A percentile compares a stretch with the other conserved stretches of the same genome.
Evolutionary conservation across 2,113 vertebrate species (phyloP).

Genomic region (Philantomba maxwellii): DNA sequence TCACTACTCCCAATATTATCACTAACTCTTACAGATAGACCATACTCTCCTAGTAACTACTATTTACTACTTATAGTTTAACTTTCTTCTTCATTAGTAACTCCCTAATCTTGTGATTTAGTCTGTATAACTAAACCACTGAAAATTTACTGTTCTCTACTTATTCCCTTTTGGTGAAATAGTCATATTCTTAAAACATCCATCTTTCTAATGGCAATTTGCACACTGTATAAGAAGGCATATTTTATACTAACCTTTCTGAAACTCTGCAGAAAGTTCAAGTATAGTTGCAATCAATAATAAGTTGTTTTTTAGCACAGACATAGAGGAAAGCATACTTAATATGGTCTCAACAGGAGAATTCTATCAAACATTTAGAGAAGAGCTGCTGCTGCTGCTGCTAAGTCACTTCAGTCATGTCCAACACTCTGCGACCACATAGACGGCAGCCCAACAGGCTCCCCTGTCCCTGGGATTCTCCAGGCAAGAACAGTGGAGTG

Average conservation of each 20-base stretch:
- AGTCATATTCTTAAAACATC: background rate
- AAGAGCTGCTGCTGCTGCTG: background rate
- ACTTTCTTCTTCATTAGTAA: background rate
- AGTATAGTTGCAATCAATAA: background rate
- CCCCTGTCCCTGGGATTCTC: too few relatives aligned
- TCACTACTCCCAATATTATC: background rate
- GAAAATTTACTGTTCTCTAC: background rate
- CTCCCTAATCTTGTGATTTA: background rate
- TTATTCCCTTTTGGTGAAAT: background rate
- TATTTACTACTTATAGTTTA: background rate
- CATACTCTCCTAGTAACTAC: background rate
- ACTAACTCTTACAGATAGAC: background rate
- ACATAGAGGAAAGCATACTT: background rate
- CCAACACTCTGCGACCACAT: rapidly evolving
- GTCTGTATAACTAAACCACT: background rate
- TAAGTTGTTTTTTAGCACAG: background rate
- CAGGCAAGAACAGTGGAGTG: too few relatives aligned
- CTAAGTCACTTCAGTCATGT: too few relatives aligned
- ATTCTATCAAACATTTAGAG: too few relatives aligned
- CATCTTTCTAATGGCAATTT: background rate
- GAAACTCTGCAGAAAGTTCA: background rate
- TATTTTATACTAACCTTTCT: background rate
- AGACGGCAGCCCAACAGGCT: too few relatives aligned
- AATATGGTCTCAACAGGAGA: background rate
- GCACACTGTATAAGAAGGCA: background rate